phyloP scores from a whole-genome alignment of 2,888 invertebrate genomes.

The Acleris cristana region DNA sequence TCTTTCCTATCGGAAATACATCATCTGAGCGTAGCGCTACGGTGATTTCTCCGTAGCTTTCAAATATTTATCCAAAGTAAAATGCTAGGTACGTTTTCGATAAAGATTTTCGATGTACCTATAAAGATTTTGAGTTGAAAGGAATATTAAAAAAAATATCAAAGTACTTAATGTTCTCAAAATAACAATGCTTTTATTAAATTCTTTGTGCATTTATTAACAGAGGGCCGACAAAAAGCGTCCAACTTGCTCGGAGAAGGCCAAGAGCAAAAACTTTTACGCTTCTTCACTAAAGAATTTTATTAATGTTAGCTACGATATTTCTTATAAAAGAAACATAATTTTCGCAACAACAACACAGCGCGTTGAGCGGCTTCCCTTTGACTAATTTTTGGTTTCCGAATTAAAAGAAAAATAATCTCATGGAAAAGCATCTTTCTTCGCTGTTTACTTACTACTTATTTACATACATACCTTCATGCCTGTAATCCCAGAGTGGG shows the following conservation, averaged over 20 bases:
- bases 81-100: not conserved
- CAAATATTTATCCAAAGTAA: not conserved
- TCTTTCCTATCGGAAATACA: too few relatives aligned
- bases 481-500: too few relatives aligned
- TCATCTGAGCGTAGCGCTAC: conserved; percentile 2
- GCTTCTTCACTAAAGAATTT: conserved; percentile 73
- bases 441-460: too few relatives aligned
- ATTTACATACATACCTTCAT: too few relatives aligned
- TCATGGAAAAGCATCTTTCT: not conserved
- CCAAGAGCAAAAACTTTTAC: conserved; percentile 67
- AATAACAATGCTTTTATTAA: conserved; percentile 73
- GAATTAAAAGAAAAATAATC: conserved; percentile 28
- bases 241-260: conserved; percentile 62
- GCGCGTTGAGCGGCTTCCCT: conserved; percentile 16
- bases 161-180: conserved; percentile 10
- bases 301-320: conserved; percentile 71
- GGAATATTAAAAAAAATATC: not conserved
- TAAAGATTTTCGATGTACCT: not conserved
- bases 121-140: not conserved
- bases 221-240: conserved; percentile 63
- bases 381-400: conserved; percentile 23
- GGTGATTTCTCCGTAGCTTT: not conserved
- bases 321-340: conserved; percentile 60
- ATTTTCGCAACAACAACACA: conserved; percentile 52
- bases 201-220: conserved; percentile 75